Evolutionary conservation across 2,797 vertebrate genomes (phyloP).

Genomic region (Xiphophorus birchmanni): DNA sequence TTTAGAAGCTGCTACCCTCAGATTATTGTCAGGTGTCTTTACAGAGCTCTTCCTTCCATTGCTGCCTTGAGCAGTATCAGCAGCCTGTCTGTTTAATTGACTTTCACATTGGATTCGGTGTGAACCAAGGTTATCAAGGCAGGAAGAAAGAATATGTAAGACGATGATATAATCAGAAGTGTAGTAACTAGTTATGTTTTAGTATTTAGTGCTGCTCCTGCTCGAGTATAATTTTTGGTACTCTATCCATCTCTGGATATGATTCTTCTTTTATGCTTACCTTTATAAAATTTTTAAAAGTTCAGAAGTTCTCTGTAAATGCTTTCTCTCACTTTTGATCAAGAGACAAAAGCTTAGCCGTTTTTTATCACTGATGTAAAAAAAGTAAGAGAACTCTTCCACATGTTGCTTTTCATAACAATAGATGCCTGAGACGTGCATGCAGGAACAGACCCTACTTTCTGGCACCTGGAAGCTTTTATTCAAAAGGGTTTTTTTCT

Average conservation of each 20-base stretch:
- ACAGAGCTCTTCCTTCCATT: conserved; percentile 48
- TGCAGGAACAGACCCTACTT: background rate
- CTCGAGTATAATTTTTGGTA: background rate
- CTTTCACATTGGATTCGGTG: background rate
- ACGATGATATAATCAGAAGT: background rate
- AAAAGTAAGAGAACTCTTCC: background rate
- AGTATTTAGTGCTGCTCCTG: background rate
- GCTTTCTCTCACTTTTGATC: background rate
- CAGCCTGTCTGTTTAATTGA: conserved; percentile 21
- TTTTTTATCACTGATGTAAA: background rate
- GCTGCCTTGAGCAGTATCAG: conserved; percentile 38
- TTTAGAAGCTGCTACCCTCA: conserved; percentile 62
- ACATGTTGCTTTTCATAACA: conserved; percentile 1
- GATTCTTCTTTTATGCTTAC: background rate
- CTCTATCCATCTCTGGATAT: background rate
- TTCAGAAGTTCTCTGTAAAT: conserved; percentile 6
- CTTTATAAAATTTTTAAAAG: background rate
- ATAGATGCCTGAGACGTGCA: background rate
- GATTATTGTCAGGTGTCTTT: conserved; percentile 70
- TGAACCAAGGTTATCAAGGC: background rate
- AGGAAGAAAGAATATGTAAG: background rate
- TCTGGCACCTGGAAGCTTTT: conserved; percentile 7
- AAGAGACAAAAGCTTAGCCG: background rate
- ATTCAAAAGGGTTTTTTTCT: conserved; percentile 1
- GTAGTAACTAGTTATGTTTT: background rate